Evolutionary conservation across 2,113 vertebrate genomes (phyloP), one percentile per base, ranked within the genome.

Genomic region (Ophthalmolycus amberensis): DNA sequence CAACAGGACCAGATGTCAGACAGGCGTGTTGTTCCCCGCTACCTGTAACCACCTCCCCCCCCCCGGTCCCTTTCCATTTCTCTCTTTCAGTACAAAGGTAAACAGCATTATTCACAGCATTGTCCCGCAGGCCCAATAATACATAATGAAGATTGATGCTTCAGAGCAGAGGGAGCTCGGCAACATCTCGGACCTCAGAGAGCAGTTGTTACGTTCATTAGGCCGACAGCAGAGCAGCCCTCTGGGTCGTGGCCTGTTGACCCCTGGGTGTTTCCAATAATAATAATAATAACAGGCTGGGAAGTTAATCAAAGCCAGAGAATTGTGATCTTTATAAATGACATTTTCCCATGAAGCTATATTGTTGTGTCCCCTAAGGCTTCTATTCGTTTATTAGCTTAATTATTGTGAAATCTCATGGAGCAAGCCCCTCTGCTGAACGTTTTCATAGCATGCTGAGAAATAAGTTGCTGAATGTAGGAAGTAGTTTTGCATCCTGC

Each of bases 341-440:
- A 85, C 86, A 63, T 29, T 86, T 77, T 80, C 73, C 56, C 27
- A 84, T 66, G 71, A 62, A 80, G 80, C 77, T 80, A 65, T 80
- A 83, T 84, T 83, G 76, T 82, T 54, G 64, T 64, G 75, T 90
- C 91, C 83, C 91, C 70, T 11, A 40, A 75, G 91, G 90, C 77
- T 83, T 85, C 58, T 90, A 62, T 92, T 91, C 88, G 87, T 92
- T 94, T 93, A 92, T 94, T 88, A 78, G 84, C 89, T 91, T 90
- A 94, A 94, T 89, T 89, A 89, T 64, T 25, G 82, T n/a, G 54
- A 75, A 68, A 76, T 81, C 62, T 85, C 34, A 84, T 72, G 80
- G 75, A 85, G 79, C 78, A 75, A 75, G 65, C 48, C 58, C 29
- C 56, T 78, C 76, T 84, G 59, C 71, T 77, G 68, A 89, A 64